Percentiles rank a stretch among this genome's conserved stretches.
Evolutionary conservation across 2,113 vertebrate species (phyloP).

Genomic region (Phoxinus phoxinus): DNA sequence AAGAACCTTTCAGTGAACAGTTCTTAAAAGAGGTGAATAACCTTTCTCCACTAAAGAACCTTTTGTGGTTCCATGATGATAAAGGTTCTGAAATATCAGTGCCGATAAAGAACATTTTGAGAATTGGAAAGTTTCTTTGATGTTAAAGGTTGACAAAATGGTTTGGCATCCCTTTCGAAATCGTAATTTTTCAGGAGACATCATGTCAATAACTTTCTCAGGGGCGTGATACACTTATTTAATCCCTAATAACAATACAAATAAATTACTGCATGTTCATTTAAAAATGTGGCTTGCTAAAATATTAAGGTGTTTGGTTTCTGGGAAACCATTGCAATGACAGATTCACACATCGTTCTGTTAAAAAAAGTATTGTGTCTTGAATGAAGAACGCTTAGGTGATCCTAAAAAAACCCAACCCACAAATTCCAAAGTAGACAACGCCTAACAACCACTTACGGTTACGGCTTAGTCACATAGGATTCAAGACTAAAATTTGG

Average conservation of each 20-base stretch:
- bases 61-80: no score
- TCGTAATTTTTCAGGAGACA: not conserved
- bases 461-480: conserved; percentile 33
- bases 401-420: conserved; percentile 59
- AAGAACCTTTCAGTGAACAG: no score
- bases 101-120: no score
- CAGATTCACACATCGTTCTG: not conserved
- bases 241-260: not conserved
- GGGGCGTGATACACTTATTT: not conserved
- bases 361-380: conserved; percentile 16
- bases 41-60: no score
- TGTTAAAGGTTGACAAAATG: no score
- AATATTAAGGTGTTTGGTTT: not conserved
- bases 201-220: not conserved
- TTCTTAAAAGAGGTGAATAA: no score
- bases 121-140: no score
- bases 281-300: not conserved
- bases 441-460: conserved; percentile 55
- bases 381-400: conserved; percentile 53
- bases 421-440: conserved; percentile 57
- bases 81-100: no score
- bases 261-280: not conserved
- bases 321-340: not conserved
- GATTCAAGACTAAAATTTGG: not conserved
- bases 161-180: not conserved